phyloP scores from a whole-genome alignment of 1,140 invertebrate genomes.

The Diuraphis noxia region DNA sequence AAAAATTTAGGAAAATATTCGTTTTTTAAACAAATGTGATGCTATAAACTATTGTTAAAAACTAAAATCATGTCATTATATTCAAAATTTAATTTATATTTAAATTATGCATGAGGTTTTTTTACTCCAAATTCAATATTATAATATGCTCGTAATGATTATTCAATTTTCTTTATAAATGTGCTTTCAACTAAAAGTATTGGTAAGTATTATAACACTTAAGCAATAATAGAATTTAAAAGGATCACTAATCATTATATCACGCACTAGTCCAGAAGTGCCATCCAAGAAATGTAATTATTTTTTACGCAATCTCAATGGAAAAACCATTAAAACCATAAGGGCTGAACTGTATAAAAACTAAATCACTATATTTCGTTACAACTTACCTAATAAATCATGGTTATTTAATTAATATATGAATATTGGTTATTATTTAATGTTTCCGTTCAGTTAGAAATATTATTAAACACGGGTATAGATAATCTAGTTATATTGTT shows the following conservation, averaged over 20 bases:
- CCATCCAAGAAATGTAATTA: not conserved
- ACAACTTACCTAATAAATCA: not conserved
- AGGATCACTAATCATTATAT: not conserved
- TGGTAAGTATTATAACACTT: not conserved
- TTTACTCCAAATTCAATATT: not conserved
- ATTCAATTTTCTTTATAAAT: not conserved
- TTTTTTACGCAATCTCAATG: not conserved
- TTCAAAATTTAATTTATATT: not conserved
- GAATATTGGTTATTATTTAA: not conserved
- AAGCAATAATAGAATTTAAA: not conserved
- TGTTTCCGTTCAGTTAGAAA: not conserved
- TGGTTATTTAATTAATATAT: not conserved
- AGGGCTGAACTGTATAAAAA: too few relatives aligned
- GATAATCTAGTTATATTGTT: not conserved
- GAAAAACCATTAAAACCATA: not conserved
- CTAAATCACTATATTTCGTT: not conserved
- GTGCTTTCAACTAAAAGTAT: not conserved
- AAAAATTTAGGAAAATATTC: not conserved
- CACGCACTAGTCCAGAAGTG: not conserved
- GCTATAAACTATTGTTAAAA: not conserved
- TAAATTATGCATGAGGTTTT: not conserved
- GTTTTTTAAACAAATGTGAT: not conserved
- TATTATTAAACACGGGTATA: not conserved
- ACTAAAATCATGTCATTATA: not conserved
- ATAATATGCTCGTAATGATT: not conserved